Evolutionary conservation across 1,140 invertebrate species (phyloP).

Genomic region (Cryptotermes secundus): DNA sequence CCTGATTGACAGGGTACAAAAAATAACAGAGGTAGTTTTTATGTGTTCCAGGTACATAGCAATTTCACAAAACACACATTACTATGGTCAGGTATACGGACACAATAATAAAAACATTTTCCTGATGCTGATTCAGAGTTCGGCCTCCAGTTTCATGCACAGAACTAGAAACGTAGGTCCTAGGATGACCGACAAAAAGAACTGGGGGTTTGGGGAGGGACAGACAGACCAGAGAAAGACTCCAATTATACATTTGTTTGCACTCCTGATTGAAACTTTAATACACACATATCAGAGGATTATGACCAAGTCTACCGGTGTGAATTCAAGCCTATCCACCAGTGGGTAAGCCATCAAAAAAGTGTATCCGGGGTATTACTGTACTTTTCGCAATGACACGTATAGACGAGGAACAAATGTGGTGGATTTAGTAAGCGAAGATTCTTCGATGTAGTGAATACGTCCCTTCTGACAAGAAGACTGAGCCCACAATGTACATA

Average conservation of each 20-base stretch:
- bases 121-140: no score
- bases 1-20: background rate
- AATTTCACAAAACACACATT: constrained; percentile 7
- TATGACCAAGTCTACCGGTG: background rate
- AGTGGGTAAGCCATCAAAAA: background rate
- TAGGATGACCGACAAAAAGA: background rate
- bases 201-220: no score
- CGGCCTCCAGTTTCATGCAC: no score
- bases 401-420: background rate
- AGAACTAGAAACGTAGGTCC: background rate
- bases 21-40: background rate
- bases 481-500: no score
- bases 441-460: no score
- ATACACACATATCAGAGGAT: background rate
- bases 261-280: constrained; percentile 6
- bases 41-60: background rate
- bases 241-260: constrained; percentile 7
- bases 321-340: background rate
- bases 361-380: background rate
- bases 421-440: no score
- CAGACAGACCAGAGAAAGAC: background rate
- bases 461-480: no score
- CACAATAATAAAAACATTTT: background rate
- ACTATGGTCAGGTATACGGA: background rate
- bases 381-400: background rate